These are phyloP conservation scores for Erynnis tages DNA, from an alignment of 2,888 invertebrate genomes.

Conservation along the genomic window DNA sequence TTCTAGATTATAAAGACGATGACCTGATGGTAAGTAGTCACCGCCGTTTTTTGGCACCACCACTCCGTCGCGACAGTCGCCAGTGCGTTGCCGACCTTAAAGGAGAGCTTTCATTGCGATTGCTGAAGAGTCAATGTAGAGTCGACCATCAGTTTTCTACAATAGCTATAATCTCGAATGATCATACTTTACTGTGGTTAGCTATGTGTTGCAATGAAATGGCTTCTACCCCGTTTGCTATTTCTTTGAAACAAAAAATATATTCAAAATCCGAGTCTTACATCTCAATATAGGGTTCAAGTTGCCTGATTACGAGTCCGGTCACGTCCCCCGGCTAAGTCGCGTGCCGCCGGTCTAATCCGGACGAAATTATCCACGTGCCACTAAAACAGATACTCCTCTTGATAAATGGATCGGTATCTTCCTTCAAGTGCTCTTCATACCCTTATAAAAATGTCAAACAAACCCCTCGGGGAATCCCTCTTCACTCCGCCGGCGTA, in stretches of 20 bases:
- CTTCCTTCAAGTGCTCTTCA: constrained; percentile 10
- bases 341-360: constrained; percentile 39
- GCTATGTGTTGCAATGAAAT: no score
- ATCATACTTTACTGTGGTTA: no score
- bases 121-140: no score
- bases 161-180: no score
- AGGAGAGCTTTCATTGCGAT: no score
- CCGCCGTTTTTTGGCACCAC: no score
- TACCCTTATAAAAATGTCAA: constrained; percentile 15
- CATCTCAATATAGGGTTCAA: constrained; percentile 51
- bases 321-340: constrained; percentile 53
- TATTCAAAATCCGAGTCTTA: constrained; percentile 46
- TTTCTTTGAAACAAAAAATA: constrained; percentile 7
- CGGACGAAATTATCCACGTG: constrained; percentile 51
- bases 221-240: no score
- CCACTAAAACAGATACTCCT: constrained; percentile 36
- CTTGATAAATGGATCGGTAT: constrained; percentile 14
- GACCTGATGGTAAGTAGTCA: no score
- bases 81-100: no score
- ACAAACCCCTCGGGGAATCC: constrained; percentile 9
- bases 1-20: no score
- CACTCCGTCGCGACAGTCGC: no score
- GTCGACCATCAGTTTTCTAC: no score
- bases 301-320: constrained; percentile 48
- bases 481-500: neutral